Evolutionary conservation across 1,140 invertebrate genomes (phyloP), one percentile per base, ranked within the genome.

Genomic region (Steinernema khuongi): DNA sequence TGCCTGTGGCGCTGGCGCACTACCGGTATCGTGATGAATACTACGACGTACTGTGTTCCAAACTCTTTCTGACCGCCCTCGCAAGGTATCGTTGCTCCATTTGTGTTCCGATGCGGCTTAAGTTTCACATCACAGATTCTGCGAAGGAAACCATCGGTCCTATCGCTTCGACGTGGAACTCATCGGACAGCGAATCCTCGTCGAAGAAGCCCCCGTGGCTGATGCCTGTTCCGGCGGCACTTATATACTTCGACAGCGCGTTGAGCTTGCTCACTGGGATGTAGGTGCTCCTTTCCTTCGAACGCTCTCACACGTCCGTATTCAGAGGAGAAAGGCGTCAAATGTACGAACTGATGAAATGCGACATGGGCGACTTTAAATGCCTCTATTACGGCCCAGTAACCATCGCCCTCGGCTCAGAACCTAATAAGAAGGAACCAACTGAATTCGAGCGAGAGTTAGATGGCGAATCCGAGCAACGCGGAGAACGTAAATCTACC

Each of bases 341-440:
- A 26, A 60, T 60, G 50, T 60, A n/a, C 50, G 50, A 60, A 22
- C 19, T 60, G 50, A 17, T 60, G 50, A 60, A 60, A 22, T 60
- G 50, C 50, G 50, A 60, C 4, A 60, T 60, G 50, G 50, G 50
- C 50, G 50, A 60, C 22, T 60, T 60, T 22, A 60, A 7, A 4
- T 60, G 50, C 19, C 14, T 60, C 22, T 60, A 60, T 22, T 60
- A 60, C 50, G 26, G 19, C 50, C 50, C 50, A 4, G 50, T 60
- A 4, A 60, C 50, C 2, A 11, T 60, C 50, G 50, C 22, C 7
- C 14, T 17, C 19, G 36, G 7, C 7, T 7, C 36, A 41, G 36
- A n/a, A 41, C 7, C n/a, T 7, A n/a, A 7, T 11, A 22, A 14
- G 2, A 22, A 17, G 50, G 22, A 60, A 2, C 26, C 50, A 7